These are phyloP conservation scores for Dynastes hyllus DNA, from an alignment of 2,888 invertebrate genomes.

Conservation along the genomic window DNA sequence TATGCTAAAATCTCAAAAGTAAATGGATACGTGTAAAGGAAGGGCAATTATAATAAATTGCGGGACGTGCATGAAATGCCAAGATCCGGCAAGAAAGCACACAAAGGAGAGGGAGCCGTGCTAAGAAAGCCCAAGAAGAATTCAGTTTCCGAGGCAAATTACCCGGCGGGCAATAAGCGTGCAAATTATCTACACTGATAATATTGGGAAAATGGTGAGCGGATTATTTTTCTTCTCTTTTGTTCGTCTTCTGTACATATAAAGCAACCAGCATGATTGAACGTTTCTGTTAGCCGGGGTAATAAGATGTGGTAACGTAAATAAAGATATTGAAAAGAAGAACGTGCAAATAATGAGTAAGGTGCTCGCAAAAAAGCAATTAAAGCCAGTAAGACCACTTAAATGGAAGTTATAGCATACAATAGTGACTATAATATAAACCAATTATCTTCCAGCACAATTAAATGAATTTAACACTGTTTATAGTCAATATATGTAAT, in stretches of 20 bases:
- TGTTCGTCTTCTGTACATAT: slow-evolving; percentile 17
- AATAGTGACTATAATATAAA: too few relatives aligned
- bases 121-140: slow-evolving; percentile 35
- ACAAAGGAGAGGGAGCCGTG: slow-evolving; percentile 14
- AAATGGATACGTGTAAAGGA: slow-evolving; percentile 46
- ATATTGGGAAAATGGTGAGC: slow-evolving; percentile 39
- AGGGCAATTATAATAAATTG: slow-evolving; percentile 43
- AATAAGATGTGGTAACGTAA: slow-evolving; percentile 18
- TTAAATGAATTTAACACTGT: too few relatives aligned
- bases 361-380: background rate
- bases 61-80: slow-evolving; percentile 36
- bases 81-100: slow-evolving; percentile 26
- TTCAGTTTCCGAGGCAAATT: slow-evolving; percentile 42
- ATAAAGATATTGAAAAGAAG: slow-evolving; percentile 33
- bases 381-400: background rate
- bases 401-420: background rate
- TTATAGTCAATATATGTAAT: too few relatives aligned
- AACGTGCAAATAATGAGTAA: slow-evolving; percentile 28
- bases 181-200: slow-evolving; percentile 44
- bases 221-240: slow-evolving; percentile 39
- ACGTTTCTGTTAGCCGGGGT: background rate
- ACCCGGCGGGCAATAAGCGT: slow-evolving; percentile 41
- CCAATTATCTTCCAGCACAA: too few relatives aligned
- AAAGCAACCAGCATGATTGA: slow-evolving; percentile 17
- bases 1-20: slow-evolving; percentile 43